Evolutionary conservation across 1,140 invertebrate genomes (phyloP).

Genomic region (Halesus radiatus): DNA sequence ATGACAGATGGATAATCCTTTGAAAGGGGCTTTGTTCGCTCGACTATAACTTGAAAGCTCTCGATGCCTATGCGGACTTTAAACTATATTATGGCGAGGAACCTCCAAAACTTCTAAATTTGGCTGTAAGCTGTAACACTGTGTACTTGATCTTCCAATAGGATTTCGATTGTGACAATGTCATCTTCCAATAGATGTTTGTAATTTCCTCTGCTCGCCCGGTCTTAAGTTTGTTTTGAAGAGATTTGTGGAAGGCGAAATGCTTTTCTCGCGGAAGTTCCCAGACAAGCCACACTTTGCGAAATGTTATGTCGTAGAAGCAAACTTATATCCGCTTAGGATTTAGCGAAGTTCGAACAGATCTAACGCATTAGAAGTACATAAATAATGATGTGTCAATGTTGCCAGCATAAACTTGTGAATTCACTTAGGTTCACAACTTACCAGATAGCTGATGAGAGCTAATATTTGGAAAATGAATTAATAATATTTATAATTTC

Average conservation of each 20-base stretch:
- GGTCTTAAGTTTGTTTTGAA: slow-evolving; percentile 14
- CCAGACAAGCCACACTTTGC: slow-evolving; percentile 1
- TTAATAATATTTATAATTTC: no score
- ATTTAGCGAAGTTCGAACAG: neutral
- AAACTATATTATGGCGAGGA: slow-evolving; percentile 19
- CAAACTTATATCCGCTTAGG: neutral
- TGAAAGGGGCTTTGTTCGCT: slow-evolving; percentile 38
- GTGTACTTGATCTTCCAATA: no score
- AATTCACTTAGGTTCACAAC: no score
- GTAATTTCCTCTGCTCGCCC: slow-evolving; percentile 17
- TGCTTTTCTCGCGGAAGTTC: neutral
- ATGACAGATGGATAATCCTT: slow-evolving; percentile 45
- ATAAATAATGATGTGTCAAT: no score
- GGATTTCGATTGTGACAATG: slow-evolving; percentile 16
- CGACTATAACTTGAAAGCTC: slow-evolving; percentile 36
- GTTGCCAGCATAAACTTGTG: no score
- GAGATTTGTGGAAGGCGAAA: neutral
- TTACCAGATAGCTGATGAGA: no score
- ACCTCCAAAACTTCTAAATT: neutral
- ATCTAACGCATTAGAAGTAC: neutral
- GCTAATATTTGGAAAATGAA: no score
- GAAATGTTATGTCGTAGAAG: neutral
- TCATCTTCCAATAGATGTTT: slow-evolving; percentile 21
- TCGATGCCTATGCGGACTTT: neutral
- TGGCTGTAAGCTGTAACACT: no score